These are phyloP conservation scores for Microctonus aethiopoides DNA, from an alignment of 2,888 invertebrate genomes.

Conservation along the genomic window DNA sequence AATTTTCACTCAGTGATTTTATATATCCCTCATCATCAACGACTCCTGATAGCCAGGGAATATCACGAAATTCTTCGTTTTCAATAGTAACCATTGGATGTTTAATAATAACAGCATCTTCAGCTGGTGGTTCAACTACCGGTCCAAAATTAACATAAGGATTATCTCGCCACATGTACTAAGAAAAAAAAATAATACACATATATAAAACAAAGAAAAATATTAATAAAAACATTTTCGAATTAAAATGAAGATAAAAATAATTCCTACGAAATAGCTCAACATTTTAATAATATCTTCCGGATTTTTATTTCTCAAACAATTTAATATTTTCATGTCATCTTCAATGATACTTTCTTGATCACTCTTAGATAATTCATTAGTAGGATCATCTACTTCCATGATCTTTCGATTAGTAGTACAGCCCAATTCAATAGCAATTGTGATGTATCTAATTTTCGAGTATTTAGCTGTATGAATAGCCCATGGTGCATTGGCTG, in stretches of 20 bases:
- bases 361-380: background rate
- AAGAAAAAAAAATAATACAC: background rate
- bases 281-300: slow-evolving; percentile 25
- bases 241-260: background rate
- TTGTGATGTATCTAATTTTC: slow-evolving; percentile 44
- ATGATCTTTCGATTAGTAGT: background rate
- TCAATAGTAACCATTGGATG: slow-evolving; percentile 48
- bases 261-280: slow-evolving; percentile 35
- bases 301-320: slow-evolving; percentile 24
- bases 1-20: slow-evolving; percentile 47
- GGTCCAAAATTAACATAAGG: slow-evolving; percentile 51
- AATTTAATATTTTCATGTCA: slow-evolving; percentile 33
- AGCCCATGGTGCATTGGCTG: slow-evolving; percentile 42
- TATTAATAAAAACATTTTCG: background rate
- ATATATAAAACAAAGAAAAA: background rate
- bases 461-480: slow-evolving; percentile 40
- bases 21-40: slow-evolving; percentile 52
- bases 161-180: slow-evolving; percentile 39
- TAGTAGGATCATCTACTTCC: slow-evolving; percentile 25
- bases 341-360: slow-evolving; percentile 27
- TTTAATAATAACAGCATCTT: slow-evolving; percentile 55
- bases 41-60: slow-evolving; percentile 57
- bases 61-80: slow-evolving; percentile 51
- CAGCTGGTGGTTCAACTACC: slow-evolving; percentile 53
- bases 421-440: slow-evolving; percentile 49